Base-by-base conservation (phyloP, 2,113 vertebrate genomes). In the Gracilinanus agilis region DNA sequence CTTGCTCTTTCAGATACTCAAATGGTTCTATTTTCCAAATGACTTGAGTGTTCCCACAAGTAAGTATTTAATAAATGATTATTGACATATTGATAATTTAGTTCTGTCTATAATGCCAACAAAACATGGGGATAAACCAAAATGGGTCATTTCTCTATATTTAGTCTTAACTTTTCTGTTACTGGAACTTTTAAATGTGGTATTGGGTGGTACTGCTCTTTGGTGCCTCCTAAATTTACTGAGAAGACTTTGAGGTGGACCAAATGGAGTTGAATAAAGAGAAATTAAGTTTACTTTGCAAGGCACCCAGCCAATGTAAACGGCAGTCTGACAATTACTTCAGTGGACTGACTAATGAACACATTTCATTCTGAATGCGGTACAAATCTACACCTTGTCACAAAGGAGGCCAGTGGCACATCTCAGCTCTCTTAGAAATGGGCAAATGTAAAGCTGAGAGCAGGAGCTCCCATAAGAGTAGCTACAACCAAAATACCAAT, bases 271-370 rank as follows among this genome's bases (percentile, higher is more conserved):
- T 27, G 53, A 95, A 93, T 29, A 19, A 49, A 61, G 95, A 93
- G 90, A 93, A 94, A 94, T 88, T 90, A 92, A 96, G 53, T 91
- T 94, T 34, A 88, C 90, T 96, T 96, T 89, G 83, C n/a, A 83
- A 83, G 67, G 67, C 67, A 2, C 21, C 67, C 40, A n/a, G 67
- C 67, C 67, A 83, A 83, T 40, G n/a, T 83, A 83, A 83, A 83
- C 5, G n/a, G n/a, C n/a, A 83, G n/a, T 23, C 23, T 83, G 67
- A 83, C 67, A 83, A 83, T 83, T 40, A 40, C 67, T 83, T 92
- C 16, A 56, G 29, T 91, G 55, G 61, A 25, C 4, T 49, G 44
- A 58, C 75, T 27, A 95, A 88, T 54, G 56, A 92, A 58, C 34
- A 90, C 55, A 54, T 2, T 67, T 95, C 53, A 44, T 88, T 61